A percentile compares a stretch with the other conserved stretches of the same genome.
Conservation (phyloP, 2,113 vertebrate genomes). For the Pachycephala philippinensis region DNA sequence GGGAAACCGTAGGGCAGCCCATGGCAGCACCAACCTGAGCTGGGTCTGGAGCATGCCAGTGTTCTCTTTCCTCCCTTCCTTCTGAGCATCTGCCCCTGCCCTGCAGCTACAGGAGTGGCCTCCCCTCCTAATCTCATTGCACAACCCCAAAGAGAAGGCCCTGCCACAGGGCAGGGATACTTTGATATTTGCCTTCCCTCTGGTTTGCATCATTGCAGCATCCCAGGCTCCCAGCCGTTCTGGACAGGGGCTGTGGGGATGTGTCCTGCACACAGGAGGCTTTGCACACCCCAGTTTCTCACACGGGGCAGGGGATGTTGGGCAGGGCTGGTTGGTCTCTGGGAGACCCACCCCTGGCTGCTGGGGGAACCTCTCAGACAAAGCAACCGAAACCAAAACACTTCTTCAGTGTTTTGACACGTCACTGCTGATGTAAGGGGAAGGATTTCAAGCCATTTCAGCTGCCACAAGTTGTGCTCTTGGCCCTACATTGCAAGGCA, state of each 20-base stretch:
- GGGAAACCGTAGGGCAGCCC: rapidly evolving
- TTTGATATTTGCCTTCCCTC: background rate
- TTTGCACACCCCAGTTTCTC: background rate
- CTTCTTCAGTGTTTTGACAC: background rate
- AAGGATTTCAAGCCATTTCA: background rate
- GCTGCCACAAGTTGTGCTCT: background rate
- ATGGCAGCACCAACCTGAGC: background rate
- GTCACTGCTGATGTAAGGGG: background rate
- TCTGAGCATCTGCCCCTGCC: no score
- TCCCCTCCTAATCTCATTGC: background rate
- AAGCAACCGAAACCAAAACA: background rate
- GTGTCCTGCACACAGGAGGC: background rate
- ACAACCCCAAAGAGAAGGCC: background rate
- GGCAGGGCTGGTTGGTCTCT: background rate
- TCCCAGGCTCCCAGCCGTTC: background rate
- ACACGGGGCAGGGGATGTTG: background rate
- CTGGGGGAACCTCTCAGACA: background rate
- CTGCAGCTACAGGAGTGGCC: background rate
- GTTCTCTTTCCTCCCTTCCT: background rate
- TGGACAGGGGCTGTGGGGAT: background rate
- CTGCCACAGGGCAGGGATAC: background rate
- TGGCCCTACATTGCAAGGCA: rapidly evolving
- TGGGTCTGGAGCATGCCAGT: rapidly evolving
- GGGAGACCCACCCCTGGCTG: background rate
- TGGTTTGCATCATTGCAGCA: background rate